Base-by-base conservation (phyloP, 2,113 vertebrate species). In the Ornithorhynchus anatinus region DNA sequence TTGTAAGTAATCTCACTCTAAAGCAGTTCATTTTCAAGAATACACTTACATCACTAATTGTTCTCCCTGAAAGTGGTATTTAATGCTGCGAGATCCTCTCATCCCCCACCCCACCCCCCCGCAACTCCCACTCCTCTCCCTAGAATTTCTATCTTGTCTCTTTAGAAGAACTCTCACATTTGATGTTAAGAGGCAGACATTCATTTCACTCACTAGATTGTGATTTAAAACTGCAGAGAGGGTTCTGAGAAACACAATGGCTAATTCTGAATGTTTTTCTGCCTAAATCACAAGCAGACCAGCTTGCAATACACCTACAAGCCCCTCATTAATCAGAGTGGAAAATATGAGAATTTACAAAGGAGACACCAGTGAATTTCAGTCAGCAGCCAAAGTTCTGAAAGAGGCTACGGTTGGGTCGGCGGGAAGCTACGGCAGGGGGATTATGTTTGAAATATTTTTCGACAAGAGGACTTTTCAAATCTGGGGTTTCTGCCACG, bases 21-120 rank as follows among this genome's bases (percentile, higher is more conserved):
- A 83, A 73, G 88, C 85, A 65, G 57, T 76, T 78, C 63, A 8
- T 88, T 88, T 85, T 90, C 89, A 83, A 88, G 88, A 88, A 89
- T 59, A 93, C 84, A 91, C 89, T 93, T 88, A 91, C 86, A 39
- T 85, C 91, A 79, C 91, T 93, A 93, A 93, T 92, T 93, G 90
- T 91, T 91, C 86, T 89, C 90, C 89, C 88, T 86, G 90, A 86
- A 89, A 94, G 80, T 92, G 89, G 80, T 91, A 73, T 85, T 89
- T 91, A 92, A 89, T 88, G 91, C 84, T 78, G 84, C 66, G 56
- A 84, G 86, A 57, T 81, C 80, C 82, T 84, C 79, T 86, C 81
- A 39, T 68, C 72, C 61, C 76, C 77, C 69, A 75, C 77, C 60
- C 52, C 39, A 52, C 23, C 83, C 35, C 42, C 72, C 40, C 25